Percentiles rank a stretch among this genome's conserved stretches.
phyloP scores from a whole-genome alignment of 1,140 invertebrate genomes.

The Dufourea novaeangliae region DNA sequence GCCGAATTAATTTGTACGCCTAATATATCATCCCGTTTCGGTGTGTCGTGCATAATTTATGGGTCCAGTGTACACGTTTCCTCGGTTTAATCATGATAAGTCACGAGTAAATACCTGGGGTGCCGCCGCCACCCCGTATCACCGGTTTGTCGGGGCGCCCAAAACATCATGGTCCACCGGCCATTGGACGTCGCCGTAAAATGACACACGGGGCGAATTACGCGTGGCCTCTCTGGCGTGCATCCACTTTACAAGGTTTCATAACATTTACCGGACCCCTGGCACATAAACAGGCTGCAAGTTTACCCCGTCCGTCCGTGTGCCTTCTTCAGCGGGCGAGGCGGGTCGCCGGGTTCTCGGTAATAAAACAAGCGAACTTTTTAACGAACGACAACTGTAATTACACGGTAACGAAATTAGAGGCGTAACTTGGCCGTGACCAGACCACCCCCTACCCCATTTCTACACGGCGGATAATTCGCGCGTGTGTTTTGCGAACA shows the following conservation, averaged over 20 bases:
- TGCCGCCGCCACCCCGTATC: neutral
- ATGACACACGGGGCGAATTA: slow-evolving; percentile 32
- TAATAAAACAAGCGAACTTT: slow-evolving; percentile 59
- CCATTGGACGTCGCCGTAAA: slow-evolving; percentile 21
- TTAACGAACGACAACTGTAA: slow-evolving; percentile 60
- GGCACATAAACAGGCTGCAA: slow-evolving; percentile 47
- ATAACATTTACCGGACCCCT: slow-evolving; percentile 32
- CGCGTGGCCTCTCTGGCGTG: neutral
- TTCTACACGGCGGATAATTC: no score
- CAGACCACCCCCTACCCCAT: slow-evolving; percentile 1
- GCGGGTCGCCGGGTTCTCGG: neutral
- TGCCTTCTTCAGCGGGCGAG: slow-evolving; percentile 37
- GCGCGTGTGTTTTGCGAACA: no score
- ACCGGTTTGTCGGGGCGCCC: neutral
- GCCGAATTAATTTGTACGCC: no score
- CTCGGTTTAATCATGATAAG: no score
- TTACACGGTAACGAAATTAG: slow-evolving; percentile 47
- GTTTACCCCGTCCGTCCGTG: slow-evolving; percentile 19
- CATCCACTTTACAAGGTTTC: slow-evolving; percentile 26
- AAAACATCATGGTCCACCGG: slow-evolving; percentile 31
- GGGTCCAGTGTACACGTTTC: no score
- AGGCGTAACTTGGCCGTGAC: slow-evolving; percentile 2
- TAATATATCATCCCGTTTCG: no score
- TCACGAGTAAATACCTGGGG: neutral
- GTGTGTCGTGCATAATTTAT: no score